A percentile compares a stretch with the other conserved stretches of the same genome.
Conservation (phyloP, 2,888 invertebrate genomes). For the Parasteatoda lunata region DNA sequence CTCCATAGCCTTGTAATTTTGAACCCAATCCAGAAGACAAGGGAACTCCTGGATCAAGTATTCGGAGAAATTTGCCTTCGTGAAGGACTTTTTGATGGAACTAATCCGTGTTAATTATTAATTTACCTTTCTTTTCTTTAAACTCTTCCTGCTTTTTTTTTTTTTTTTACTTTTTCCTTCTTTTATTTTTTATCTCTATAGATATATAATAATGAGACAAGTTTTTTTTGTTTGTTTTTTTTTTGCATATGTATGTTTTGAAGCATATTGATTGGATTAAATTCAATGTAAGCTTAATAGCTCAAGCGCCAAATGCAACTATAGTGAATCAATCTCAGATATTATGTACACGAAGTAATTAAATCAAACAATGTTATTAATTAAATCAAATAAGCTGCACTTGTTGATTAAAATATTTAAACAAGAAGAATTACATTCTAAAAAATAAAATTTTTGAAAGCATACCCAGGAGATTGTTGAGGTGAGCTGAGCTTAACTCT, state of each 20-base stretch:
- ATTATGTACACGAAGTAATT: background rate
- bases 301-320: background rate
- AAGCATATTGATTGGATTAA: background rate
- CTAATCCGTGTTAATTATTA: too few relatives aligned
- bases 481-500: constrained; percentile 35
- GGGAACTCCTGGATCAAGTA: too few relatives aligned
- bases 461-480: constrained; percentile 16
- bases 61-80: too few relatives aligned
- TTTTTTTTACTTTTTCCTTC: too few relatives aligned
- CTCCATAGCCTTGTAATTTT: too few relatives aligned
- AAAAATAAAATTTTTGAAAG: background rate
- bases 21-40: too few relatives aligned
- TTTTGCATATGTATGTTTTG: background rate
- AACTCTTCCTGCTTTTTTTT: too few relatives aligned
- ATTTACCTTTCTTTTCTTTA: too few relatives aligned
- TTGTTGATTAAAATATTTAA: background rate
- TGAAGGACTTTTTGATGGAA: too few relatives aligned
- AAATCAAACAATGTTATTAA: background rate
- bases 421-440: background rate
- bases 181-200: too few relatives aligned
- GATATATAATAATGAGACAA: too few relatives aligned
- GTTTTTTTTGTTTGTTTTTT: too few relatives aligned
- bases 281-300: background rate
- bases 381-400: background rate
- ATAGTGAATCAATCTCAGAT: background rate